These are phyloP conservation scores for Enteromius fasciolatus DNA, from an alignment of 2,797 vertebrate genomes.

Conservation along the genomic window DNA sequence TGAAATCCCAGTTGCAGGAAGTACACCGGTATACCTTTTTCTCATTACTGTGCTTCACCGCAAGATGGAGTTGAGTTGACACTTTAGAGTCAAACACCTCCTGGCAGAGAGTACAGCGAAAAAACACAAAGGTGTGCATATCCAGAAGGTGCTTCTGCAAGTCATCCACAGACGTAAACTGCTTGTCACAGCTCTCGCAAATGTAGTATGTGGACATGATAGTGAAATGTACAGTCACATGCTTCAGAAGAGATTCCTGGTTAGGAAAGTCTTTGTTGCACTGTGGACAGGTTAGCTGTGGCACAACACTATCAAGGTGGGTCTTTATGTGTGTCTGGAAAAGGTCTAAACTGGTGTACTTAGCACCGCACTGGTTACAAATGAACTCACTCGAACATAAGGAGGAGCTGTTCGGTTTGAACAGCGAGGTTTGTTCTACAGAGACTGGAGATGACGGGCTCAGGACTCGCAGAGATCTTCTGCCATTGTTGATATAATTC, in stretches of 20 bases:
- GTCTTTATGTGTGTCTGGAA: slow-evolving; percentile 99
- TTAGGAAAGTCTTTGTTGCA: slow-evolving; percentile 99
- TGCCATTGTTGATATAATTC: slow-evolving; percentile 97
- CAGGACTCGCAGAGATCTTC: slow-evolving; percentile 90
- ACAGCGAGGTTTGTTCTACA: slow-evolving; percentile 87
- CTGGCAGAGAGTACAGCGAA: slow-evolving; percentile 97
- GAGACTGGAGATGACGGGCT: slow-evolving; percentile 94
- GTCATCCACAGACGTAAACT: slow-evolving; percentile 97
- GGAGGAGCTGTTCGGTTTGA: slow-evolving; percentile 88
- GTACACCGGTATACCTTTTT: slow-evolving; percentile 97
- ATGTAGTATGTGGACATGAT: slow-evolving; percentile 98
- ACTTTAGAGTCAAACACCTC: slow-evolving; percentile 99
- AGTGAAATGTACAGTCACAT: slow-evolving; percentile 96
- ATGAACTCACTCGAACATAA: slow-evolving; percentile 92
- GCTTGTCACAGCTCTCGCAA: slow-evolving; percentile 98
- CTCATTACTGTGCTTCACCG: slow-evolving; percentile 98
- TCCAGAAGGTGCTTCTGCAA: slow-evolving; percentile 97
- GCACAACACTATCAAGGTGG: slow-evolving; percentile 91
- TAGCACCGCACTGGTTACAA: slow-evolving; percentile 98
- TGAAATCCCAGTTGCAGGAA: slow-evolving; percentile 98
- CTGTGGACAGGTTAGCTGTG: slow-evolving; percentile 94
- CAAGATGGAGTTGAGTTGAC: slow-evolving; percentile 95
- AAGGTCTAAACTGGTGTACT: slow-evolving; percentile 93
- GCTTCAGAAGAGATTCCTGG: slow-evolving; percentile 95
- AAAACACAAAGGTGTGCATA: slow-evolving; percentile 99